These are phyloP conservation scores for Acanthoscelides obtectus DNA, from an alignment of 2,888 invertebrate species.

Conservation along the genomic window DNA sequence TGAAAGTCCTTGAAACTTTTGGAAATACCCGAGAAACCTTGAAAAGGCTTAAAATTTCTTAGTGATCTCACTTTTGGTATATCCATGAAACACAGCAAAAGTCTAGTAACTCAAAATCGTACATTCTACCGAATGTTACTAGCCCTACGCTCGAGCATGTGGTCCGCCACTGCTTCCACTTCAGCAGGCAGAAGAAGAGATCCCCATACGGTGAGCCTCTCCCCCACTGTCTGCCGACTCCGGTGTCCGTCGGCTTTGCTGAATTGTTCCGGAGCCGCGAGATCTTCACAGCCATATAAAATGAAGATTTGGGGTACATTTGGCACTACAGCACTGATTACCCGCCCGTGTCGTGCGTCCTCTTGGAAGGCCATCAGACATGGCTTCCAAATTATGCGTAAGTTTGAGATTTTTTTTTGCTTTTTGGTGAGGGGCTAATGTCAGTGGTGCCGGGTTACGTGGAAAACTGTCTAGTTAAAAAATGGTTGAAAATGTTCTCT, in stretches of 20 bases:
- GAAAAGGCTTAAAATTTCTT: no score
- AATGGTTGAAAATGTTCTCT: no score
- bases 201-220: not conserved
- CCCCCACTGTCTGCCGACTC: not conserved
- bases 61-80: no score
- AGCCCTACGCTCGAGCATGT: not conserved
- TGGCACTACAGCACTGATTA: constrained; percentile 6
- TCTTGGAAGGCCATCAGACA: constrained; percentile 2
- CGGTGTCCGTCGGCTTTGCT: not conserved
- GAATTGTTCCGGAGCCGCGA: not conserved
- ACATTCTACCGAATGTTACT: no score
- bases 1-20: no score
- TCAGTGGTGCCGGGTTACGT: not conserved
- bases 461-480: no score
- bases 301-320: constrained; percentile 9
- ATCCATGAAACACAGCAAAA: no score
- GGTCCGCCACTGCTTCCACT: not conserved
- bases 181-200: not conserved
- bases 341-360: constrained; percentile 3
- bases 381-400: constrained; percentile 12
- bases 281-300: constrained; percentile 10
- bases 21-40: no score
- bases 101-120: no score
- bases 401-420: not conserved
- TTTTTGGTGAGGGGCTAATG: not conserved